Base-by-base conservation (phyloP, 2,113 vertebrate genomes). In the Stictonetta naevosa region DNA sequence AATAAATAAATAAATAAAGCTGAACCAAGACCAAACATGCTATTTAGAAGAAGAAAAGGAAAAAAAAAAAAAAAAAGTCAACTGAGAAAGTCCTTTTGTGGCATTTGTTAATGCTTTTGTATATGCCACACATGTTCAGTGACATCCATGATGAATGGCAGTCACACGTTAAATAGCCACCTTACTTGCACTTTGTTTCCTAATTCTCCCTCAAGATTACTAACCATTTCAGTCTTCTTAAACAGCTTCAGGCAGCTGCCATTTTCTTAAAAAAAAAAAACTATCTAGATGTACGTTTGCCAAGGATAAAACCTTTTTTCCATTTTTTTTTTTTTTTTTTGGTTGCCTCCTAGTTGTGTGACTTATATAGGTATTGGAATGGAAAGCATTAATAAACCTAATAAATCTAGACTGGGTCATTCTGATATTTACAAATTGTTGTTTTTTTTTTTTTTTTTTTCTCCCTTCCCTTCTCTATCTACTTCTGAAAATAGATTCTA, bases 141-240 rank as follows among this genome's bases (percentile, higher is more conserved):
- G 8, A 83, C 74, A 48, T 46, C 62, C 14, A 8, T 83, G 59
- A 92, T 58, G 5, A 67, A 74, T 81, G 63, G 66, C 20, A 85
- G 71, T 60, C 89, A 83, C 55, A 93, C 63, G 52, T 90, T 85
- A 96, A 91, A 86, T 11, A 90, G 34, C 36, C 18, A 80, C 34
- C 52, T 90, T 81, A 68, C 11, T 26, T 62, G 28, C 63, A 83
- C 29, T 95, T 92, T 67, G 34, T 62, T 84, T 90, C 20, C 28
- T 82, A 83, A 72, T 73, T 90, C 50, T 89, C 38, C 28, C 21
- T 73, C 33, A 53, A 48, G 53, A 50, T 68, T 92, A 52, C 20
- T 71, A 71, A 68, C 56, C 1, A 19, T 88, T 89, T 75, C 42
- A 93, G n/a, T 33, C 18, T 31, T 74, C 59, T 62, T 67, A 17